Evolutionary conservation across 1,140 invertebrate species (phyloP), one percentile per base, ranked within the genome.

Genomic region (Trichomalopsis sarcophagae): DNA sequence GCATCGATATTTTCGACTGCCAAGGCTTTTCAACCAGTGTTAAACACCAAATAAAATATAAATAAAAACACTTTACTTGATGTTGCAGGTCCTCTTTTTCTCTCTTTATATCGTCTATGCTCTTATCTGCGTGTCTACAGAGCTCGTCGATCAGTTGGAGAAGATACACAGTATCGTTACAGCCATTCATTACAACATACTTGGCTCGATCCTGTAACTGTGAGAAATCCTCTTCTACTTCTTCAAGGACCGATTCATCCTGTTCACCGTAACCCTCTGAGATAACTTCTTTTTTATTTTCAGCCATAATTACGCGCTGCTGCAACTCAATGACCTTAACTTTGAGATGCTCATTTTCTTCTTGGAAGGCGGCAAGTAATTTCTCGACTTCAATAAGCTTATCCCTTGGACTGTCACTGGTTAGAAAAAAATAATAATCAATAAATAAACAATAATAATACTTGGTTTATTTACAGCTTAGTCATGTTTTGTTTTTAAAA

Each of bases 51-150:
- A 83, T 79, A 66, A 33, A 13, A 30, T 71, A 4, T 71, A 36
- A 76, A 73, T 55, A 84, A 30, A 30, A 87, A 66, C 84, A 80
- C 79, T 84, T 91, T 91, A 97, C 96, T 95, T 97, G 96, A 77
- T 95, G 94, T 84, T 95, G 93, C 55, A 97, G 91, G 91, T 97
- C 96, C 88, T 96, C 95, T 77, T 94, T 94, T 82, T 97, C 96
- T 66, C 93, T 93, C 84, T 95, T 95, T 44, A 94, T 92, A 21
- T 94, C 94, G 81, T 97, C 96, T 1, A 95, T 91, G 77, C 95
- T 92, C 82, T 94, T 94, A 69, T 96, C 95, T n/a, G 94, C 94
- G 85, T 95, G 94, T 62, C 92, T 92, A 47, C 93, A 94, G 10
- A 96, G 89, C 86, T 96, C 95, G 86, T 96, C 95, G 30, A 96